Base-by-base conservation (phyloP, 2,113 vertebrate species). In the Dicerorhinus sumatrensis region DNA sequence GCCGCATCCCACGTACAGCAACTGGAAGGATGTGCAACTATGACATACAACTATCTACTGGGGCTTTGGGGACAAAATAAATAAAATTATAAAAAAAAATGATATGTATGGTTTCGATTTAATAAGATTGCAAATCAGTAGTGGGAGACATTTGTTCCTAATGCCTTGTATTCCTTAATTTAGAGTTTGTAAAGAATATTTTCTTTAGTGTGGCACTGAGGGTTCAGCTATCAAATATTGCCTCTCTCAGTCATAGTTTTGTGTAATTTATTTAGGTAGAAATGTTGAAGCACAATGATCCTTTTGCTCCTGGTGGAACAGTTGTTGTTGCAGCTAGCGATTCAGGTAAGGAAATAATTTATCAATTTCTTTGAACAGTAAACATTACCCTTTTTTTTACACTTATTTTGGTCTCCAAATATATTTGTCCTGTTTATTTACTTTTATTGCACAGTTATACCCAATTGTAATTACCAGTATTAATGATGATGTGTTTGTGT, bases 251-350 rank as follows among this genome's bases (percentile, higher is more conserved):
- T 97, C 69, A 91, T 69, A 60, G n/a, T 33, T 98, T 96, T 98
- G 69, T 98, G 8, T 98, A 65, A 54, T 98, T 96, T 97, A 94
- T 98, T 97, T 90, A 99, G 99, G 99, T 99, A 97, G 99, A 99
- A 96, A 93, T 97, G 72, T 36, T 98, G 12, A 99, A 98, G 97
- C 96, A 98, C 97, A 99, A 99, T 94, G 99, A 99, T 96, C 99
- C 99, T 6, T 99, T 99, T 97, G 99, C 99, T 98, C 99, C 99
- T 75, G 99, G 99, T 97, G 99, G 99, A 93, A 99, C 99, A 16
- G 98, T 99, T 96, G 99, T 99, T 69, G 99, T 98, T 60, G 77
- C 99, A 95, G 98, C 98, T 89, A 99, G 98, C 91, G 99, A 99
- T 97, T 98, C 98, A 98, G 99, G 99, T 99, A 99, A 98, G 97